Evolutionary conservation across 2,888 invertebrate species (phyloP).

Genomic region (Acanthosoma haemorrhoidale): DNA sequence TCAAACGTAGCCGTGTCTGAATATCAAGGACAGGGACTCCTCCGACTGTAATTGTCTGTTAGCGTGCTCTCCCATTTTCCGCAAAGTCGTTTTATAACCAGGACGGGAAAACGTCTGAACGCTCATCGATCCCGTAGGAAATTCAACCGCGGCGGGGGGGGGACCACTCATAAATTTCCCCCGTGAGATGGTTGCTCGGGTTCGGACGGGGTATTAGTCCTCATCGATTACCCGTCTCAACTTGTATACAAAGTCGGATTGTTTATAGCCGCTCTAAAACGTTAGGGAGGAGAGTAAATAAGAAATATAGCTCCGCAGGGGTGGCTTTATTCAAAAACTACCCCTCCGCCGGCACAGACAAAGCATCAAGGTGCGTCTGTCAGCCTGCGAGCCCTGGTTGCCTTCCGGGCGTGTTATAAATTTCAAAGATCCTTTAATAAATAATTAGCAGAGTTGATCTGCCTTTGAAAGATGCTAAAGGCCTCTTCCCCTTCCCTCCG

Average conservation of each 20-base stretch:
- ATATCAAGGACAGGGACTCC: no score
- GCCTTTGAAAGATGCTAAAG: not conserved
- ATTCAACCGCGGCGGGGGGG: not conserved
- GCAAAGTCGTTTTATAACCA: not conserved
- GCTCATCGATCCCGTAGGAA: constrained; percentile 11
- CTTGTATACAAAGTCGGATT: constrained; percentile 10
- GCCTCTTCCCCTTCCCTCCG: not conserved
- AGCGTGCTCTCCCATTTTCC: constrained; percentile 8
- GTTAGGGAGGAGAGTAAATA: constrained; percentile 1
- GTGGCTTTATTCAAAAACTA: constrained; percentile 3
- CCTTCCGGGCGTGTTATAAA: not conserved
- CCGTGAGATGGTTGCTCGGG: not conserved
- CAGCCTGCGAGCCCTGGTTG: no score
- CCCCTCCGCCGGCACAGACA: not conserved
- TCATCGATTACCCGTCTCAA: constrained; percentile 6
- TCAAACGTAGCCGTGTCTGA: no score
- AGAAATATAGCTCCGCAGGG: not conserved
- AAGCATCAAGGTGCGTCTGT: not conserved
- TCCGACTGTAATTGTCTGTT: not conserved
- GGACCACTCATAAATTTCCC: not conserved
- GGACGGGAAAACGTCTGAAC: no score
- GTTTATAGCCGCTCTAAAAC: constrained; percentile 12
- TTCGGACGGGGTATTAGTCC: not conserved
- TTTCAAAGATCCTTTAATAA: not conserved
- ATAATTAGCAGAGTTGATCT: not conserved